These are phyloP conservation scores for Conopomorpha cramerella DNA, from an alignment of 1,140 invertebrate species.

Conservation along the genomic window DNA sequence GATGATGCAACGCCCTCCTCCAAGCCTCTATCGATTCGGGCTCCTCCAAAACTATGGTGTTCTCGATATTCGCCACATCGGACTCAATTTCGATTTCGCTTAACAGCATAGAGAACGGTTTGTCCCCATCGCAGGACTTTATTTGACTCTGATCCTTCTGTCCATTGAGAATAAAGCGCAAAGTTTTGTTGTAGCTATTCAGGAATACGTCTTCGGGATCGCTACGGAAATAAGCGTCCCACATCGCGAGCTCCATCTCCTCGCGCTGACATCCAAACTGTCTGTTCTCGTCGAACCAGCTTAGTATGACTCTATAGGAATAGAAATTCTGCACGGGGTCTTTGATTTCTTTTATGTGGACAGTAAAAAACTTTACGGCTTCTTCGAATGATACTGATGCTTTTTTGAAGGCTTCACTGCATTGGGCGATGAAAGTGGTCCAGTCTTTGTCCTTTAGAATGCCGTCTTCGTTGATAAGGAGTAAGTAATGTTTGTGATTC, in stretches of 20 bases:
- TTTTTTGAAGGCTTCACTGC: constrained; percentile 61
- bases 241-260: constrained; percentile 61
- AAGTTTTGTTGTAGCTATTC: constrained; percentile 31
- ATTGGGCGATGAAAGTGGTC: constrained; percentile 61
- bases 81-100: constrained; percentile 50
- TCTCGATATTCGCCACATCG: constrained; percentile 42
- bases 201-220: constrained; percentile 29
- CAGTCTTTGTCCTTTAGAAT: constrained; percentile 31
- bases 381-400: constrained; percentile 56
- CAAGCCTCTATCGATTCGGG: constrained; percentile 29
- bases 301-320: constrained; percentile 57
- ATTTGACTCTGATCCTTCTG: constrained; percentile 29
- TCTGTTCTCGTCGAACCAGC: constrained; percentile 56
- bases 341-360: constrained; percentile 51
- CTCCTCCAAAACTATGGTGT: constrained; percentile 29
- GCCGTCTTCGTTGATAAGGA: constrained; percentile 23
- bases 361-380: constrained; percentile 61
- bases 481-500: constrained; percentile 38
- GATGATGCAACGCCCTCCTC: constrained; percentile 24
- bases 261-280: constrained; percentile 39
- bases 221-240: constrained; percentile 47
- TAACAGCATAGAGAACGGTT: constrained; percentile 34
- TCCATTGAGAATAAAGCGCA: constrained; percentile 32
- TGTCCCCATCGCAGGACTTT: constrained; percentile 22
- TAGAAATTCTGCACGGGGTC: constrained; percentile 54